Base-by-base conservation (phyloP, 2,113 vertebrate genomes). In the Cichladusa arquata region DNA sequence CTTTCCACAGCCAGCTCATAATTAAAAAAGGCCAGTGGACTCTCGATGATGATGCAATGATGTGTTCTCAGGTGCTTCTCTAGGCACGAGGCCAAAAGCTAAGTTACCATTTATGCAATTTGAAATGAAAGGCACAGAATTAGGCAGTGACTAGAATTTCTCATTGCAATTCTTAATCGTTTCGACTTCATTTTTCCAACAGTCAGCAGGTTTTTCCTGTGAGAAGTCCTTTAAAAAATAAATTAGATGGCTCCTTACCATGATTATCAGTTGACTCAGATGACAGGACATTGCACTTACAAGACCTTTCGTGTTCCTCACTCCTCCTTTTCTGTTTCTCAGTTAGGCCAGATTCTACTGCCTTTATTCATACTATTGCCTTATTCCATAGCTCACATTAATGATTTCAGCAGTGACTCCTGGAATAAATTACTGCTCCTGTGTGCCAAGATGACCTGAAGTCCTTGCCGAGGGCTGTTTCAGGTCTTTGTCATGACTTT, bases 41-140 rank as follows among this genome's bases (percentile, higher is more conserved):
- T 96, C 88, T 71, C 15, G 2, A 1, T 83, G 81, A 71, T 88
- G 88, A 88, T 81, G 88, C 93, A 95, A 86, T 38, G 45, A 74
- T 79, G 69, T 18, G 36, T 69, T 96, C 90, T 96, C 94, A 90
- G 93, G 93, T 94, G 88, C 80, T 90, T 56, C 84, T 45, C 31
- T 20, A 93, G 92, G 93, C 86, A 64, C 0, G 3, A 83, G 53
- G 72, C 92, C 95, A 95, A 85, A 50, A 90, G 54, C 71, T 42
- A 89, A 74, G 90, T 84, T 92, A 80, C 92, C 80, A 50, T 90
- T 88, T 88, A 88, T 24, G 79, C 57, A 81, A 38, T 88, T 92
- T 71, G 83, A 92, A 96, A 96, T 78, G 90, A 96, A 92, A 53
- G 40, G 72, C 65, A 88, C 62, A 72, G 86, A 96, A 93, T 84